Base-by-base conservation (phyloP, 2,888 invertebrate species). In the Chymomyza fuscimana region DNA sequence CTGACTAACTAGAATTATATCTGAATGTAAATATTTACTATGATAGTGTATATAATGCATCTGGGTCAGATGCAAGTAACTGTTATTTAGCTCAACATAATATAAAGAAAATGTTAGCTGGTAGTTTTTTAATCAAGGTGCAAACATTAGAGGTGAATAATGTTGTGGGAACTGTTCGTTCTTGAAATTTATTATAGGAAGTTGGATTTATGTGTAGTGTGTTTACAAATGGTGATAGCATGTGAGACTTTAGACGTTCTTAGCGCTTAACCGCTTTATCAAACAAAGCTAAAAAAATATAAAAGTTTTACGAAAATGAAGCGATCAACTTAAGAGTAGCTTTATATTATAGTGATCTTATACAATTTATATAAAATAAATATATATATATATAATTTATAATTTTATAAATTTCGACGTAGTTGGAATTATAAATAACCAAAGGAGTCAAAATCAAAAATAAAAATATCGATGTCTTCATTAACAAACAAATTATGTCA, bases 21-120 rank as follows among this genome's bases (percentile, higher is more conserved):
- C 84, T 75, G 29, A 6, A 16, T 19, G 60, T 69, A 77, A 84
- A 84, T 86, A 87, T 85, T 87, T 73, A 65, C 59, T 22, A 67
- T 66, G 71, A 51, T 71, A 50, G 58, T 56, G 70, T 64, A 46
- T 50, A 54, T 60, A 69, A 67, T 82, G 77, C 85, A 87, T 78
- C 73, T 87, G 79, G 84, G 87, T 87, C 86, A 67, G 46, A 50
- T 9, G 52, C 54, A 9, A 46, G 56, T 60, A 12, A 32, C 58
- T 6, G 22, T 25, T 58, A 72, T 66, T 46, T 62, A 60, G 46
- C 52, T 25, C 9, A 9, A 60, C 15, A 10, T 36, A 22, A 54
- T 9, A 63, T 40, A n/a, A 29, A 50, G 32, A 32, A 32, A 32
- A 7, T 7, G 7, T 32, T 32, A 32, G 32, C 32, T 32, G 32